Evolutionary conservation across 2,888 invertebrate species (phyloP).

Genomic region (Caenorhabditis afra): DNA sequence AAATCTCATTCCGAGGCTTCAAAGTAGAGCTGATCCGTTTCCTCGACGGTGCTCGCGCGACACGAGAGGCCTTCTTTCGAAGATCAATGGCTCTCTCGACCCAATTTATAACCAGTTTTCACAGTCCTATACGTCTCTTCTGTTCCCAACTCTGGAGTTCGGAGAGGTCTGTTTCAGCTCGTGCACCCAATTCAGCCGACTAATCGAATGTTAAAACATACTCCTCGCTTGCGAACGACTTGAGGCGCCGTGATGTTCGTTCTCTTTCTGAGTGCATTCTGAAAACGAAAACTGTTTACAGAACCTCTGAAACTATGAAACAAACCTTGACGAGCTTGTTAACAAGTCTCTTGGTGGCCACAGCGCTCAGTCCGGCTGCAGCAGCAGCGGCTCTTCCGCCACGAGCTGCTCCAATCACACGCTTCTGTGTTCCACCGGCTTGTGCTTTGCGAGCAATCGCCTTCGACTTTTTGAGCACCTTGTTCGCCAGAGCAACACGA

Average conservation of each 20-base stretch:
- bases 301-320: neutral
- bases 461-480: conserved; percentile 37
- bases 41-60: conserved; percentile 31
- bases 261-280: conserved; percentile 60
- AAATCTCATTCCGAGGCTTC: neutral
- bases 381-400: conserved; percentile 25
- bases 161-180: conserved; percentile 9
- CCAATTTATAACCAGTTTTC: conserved; percentile 53
- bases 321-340: conserved; percentile 58
- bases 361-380: conserved; percentile 23
- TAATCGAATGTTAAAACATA: conserved; percentile 52
- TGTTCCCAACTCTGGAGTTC: conserved; percentile 5
- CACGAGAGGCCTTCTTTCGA: conserved; percentile 47
- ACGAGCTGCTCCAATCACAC: conserved; percentile 3
- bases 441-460: conserved; percentile 25
- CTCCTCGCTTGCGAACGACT: conserved; percentile 52
- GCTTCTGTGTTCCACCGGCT: conserved; percentile 12
- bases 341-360: conserved; percentile 57
- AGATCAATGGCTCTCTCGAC: conserved; percentile 38
- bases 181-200: conserved; percentile 11
- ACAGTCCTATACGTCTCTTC: neutral
- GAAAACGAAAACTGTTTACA: conserved; percentile 27
- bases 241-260: conserved; percentile 27
- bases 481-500: conserved; percentile 30
- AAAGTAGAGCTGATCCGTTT: neutral